Conservation (phyloP, 2,888 invertebrate genomes). For the Tetramorium bicarinatum region DNA sequence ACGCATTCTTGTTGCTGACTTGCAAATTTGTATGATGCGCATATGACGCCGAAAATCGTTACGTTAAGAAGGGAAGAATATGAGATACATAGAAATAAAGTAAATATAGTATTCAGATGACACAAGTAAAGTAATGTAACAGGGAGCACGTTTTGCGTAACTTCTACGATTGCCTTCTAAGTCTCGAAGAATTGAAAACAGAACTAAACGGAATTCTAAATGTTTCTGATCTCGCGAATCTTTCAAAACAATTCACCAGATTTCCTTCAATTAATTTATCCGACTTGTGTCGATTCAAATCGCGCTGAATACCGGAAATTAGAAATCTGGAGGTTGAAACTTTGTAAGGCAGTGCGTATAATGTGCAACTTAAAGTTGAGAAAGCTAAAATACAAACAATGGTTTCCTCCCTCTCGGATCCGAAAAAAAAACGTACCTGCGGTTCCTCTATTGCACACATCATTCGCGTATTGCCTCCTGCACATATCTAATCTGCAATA, state of each 20-base stretch:
- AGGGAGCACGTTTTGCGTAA: neutral
- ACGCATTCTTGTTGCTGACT: conserved; percentile 27
- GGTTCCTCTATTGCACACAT: conserved; percentile 99
- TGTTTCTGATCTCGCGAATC: neutral
- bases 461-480: conserved; percentile 97
- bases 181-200: neutral
- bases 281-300: neutral
- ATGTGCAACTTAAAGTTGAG: conserved; percentile 49
- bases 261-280: neutral
- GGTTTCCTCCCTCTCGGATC: conserved; percentile 56
- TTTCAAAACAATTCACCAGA: neutral
- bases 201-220: neutral
- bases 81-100: conserved; percentile 18
- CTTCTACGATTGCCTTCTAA: conserved; percentile 4
- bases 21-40: conserved; percentile 28
- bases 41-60: neutral
- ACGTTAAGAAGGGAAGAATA: neutral
- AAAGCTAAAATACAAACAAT: conserved; percentile 31
- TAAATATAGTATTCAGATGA: conserved; percentile 5
- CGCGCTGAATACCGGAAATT: neutral
- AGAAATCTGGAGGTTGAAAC: conserved; percentile 47
- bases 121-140: conserved; percentile 24
- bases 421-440: conserved; percentile 92
- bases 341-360: conserved; percentile 64
- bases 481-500: conserved; percentile 99